These are phyloP conservation scores for Tridacna crocea DNA, from an alignment of 2,888 invertebrate species.

Conservation along the genomic window DNA sequence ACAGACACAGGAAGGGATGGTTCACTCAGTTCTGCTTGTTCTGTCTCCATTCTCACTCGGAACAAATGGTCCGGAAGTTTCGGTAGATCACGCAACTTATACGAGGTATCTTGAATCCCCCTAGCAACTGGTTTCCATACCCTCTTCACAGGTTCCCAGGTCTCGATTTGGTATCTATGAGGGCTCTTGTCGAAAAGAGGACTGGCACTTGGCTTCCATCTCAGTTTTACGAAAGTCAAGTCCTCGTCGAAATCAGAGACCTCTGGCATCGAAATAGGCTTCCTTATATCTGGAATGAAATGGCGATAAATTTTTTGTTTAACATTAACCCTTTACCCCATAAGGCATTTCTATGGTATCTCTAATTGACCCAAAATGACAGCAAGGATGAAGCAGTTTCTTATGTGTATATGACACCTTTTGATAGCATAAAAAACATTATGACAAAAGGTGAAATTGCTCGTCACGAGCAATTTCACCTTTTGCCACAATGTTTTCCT, in stretches of 20 bases:
- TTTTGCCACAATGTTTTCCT: no score
- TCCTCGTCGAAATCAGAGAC: conserved; percentile 76
- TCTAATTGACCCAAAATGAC: no score
- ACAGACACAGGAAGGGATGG: conserved; percentile 92
- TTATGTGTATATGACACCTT: no score
- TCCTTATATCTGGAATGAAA: conserved; percentile 60
- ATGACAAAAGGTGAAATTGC: no score
- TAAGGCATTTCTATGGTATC: no score
- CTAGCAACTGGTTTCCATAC: conserved; percentile 75
- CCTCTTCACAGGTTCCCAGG: conserved; percentile 71
- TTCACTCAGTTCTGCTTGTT: conserved; percentile 94
- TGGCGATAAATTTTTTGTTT: not conserved
- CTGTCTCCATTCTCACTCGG: conserved; percentile 97
- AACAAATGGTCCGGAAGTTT: conserved; percentile 98
- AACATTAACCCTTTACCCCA: no score
- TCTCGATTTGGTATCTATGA: conserved; percentile 74
- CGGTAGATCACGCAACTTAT: conserved; percentile 86
- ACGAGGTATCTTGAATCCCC: conserved; percentile 76
- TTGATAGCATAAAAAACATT: no score
- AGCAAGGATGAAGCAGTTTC: no score
- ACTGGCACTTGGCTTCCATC: conserved; percentile 70
- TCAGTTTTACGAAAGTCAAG: conserved; percentile 69
- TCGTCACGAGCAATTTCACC: no score
- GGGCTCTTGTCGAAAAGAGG: conserved; percentile 66
- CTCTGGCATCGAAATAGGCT: conserved; percentile 76